A percentile compares a stretch with the other conserved stretches of the same genome.
These are phyloP conservation scores for Probosciger aterrimus DNA, from an alignment of 2,113 vertebrate species.

Conservation along the genomic window DNA sequence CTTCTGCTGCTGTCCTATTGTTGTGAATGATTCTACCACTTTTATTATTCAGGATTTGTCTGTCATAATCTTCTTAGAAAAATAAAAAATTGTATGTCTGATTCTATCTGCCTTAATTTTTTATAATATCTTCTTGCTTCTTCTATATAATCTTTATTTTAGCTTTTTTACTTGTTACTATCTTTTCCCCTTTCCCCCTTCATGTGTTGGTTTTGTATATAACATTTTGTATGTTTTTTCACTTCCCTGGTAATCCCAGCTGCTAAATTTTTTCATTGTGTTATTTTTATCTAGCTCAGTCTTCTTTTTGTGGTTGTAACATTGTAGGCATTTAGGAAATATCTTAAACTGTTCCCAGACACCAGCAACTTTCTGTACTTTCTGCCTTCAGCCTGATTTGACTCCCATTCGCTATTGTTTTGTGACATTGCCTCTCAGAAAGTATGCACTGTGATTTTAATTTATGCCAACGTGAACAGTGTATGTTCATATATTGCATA, in stretches of 20 bases:
- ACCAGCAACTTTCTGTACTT: not conserved
- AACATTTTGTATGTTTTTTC: not conserved
- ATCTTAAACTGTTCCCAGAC: not conserved
- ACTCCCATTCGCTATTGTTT: not conserved
- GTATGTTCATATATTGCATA: not conserved
- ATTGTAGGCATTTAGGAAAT: not conserved
- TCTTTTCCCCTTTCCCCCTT: not conserved
- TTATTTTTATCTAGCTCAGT: conserved; percentile 19
- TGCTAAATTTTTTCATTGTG: not conserved
- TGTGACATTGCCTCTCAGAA: not conserved
- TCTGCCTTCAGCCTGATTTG: conserved; percentile 22
- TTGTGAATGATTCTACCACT: not conserved
- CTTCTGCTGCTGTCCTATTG: not conserved
- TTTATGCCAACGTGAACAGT: not conserved
- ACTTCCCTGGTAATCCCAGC: conserved; percentile 10
- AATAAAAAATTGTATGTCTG: not conserved
- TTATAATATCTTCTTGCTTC: not conserved
- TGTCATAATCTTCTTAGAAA: not conserved
- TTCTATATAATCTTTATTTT: not conserved
- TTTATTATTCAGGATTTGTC: not conserved
- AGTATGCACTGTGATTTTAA: not conserved
- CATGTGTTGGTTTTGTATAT: not conserved
- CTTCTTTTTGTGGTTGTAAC: not conserved
- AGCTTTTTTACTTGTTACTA: not conserved
- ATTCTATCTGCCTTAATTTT: not conserved